Percentiles rank a stretch among this genome's conserved stretches.
phyloP scores from a whole-genome alignment of 2,888 invertebrate species.

The Rhorus exstirpatorius region DNA sequence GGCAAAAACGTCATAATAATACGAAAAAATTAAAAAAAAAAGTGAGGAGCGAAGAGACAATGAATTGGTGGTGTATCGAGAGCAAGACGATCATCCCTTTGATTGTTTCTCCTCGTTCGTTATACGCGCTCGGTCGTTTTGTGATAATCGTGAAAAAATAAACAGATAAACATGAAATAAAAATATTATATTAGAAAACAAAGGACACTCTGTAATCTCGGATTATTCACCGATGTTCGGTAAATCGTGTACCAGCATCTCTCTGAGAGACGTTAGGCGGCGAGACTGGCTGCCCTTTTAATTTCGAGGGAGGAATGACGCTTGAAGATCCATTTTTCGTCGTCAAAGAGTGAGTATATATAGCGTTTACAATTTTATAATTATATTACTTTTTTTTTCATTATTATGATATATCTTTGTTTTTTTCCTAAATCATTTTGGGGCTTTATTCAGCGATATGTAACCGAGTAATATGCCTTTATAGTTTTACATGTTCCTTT shows the following conservation, averaged over 20 bases:
- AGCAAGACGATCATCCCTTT: conserved; percentile 1
- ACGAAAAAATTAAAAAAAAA: not conserved
- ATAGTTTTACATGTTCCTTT: no score
- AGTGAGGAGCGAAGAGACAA: not conserved
- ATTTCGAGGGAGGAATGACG: conserved; percentile 94
- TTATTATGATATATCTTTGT: not conserved
- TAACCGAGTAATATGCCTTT: no score
- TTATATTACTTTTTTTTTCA: not conserved
- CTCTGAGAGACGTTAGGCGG: conserved; percentile 82
- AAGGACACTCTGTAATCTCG: conserved; percentile 42
- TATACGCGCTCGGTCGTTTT: not conserved
- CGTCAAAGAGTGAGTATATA: conserved; percentile 96
- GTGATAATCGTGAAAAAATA: conserved; percentile 1
- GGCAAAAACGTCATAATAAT: not conserved
- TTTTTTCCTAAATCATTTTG: not conserved
- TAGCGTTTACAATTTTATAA: conserved; percentile 1
- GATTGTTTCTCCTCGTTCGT: conserved; percentile 23
- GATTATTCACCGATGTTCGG: conserved; percentile 81
- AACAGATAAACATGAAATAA: not conserved
- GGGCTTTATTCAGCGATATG: no score
- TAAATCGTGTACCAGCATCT: conserved; percentile 76
- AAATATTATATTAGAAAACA: not conserved
- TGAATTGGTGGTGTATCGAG: conserved; percentile 8
- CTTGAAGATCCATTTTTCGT: conserved; percentile 99
- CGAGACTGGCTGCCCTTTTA: conserved; percentile 83